phyloP scores from a whole-genome alignment of 2,888 invertebrate species.

The Thelaira solivaga region DNA sequence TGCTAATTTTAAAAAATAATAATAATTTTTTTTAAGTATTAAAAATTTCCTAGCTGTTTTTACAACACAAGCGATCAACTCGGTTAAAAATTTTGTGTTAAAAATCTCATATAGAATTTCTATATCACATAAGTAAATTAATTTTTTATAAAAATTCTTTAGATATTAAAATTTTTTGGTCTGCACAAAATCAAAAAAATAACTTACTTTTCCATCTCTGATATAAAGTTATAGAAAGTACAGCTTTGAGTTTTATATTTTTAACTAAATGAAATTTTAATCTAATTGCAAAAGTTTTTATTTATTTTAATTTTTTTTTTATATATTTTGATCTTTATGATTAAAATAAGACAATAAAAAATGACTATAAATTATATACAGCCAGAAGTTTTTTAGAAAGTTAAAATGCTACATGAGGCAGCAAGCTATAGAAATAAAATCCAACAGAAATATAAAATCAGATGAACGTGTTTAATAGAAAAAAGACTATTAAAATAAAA shows the following conservation, averaged over 20 bases:
- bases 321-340: conserved; percentile 22
- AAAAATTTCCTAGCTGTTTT: no score
- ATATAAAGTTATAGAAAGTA: conserved; percentile 34
- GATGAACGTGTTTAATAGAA: conserved; percentile 49
- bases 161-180: no score
- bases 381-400: conserved; percentile 55
- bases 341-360: conserved; percentile 9
- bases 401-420: conserved; percentile 11
- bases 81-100: no score
- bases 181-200: no score
- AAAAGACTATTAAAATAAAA: conserved; percentile 31
- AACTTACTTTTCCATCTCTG: no score
- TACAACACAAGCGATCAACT: no score
- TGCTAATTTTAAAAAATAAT: no score
- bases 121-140: no score
- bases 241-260: conserved; percentile 1
- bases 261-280: conserved; percentile 16
- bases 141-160: no score
- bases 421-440: conserved; percentile 10
- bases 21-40: no score
- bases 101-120: no score
- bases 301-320: conserved; percentile 21
- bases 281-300: conserved; percentile 47
- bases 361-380: conserved; percentile 35
- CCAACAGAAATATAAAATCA: conserved; percentile 8